Evolutionary conservation across 2,113 vertebrate species (phyloP), one percentile per base, ranked within the genome.

Genomic region (Zeus faber): DNA sequence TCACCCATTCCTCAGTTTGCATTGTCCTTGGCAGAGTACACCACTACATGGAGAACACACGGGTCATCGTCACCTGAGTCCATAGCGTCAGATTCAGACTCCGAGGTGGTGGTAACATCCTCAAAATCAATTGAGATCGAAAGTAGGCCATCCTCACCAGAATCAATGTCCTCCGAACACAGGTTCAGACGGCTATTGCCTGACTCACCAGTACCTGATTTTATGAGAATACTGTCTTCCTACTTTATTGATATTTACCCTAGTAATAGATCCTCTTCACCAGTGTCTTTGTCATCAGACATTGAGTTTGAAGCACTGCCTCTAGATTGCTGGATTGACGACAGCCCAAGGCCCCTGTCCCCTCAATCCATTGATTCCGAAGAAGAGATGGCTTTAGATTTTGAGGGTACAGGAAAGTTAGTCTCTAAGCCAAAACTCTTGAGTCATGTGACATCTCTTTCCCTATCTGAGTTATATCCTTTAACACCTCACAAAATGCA

Each of bases 141-240:
- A 29, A 33, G 49, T 11, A 77, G 80, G 58, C 67, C 80, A 48
- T 77, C 77, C 24, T 87, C 84, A 31, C 76, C 77, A 61, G 87
- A 86, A 48, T 87, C 85, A 2, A 18, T 73, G 31, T 73, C 63
- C 27, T 80, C 79, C 25, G 20, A 70, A 49, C 47, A 1, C 39
- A 58, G 70, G 41, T 72, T 69, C 49, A 57, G 16, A 21, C 39
- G 6, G 22, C 56, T 81, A 0, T 4, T 72, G n/a, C 72, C 80
- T 2, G 84, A 85, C 58, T 86, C 80, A 16, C 78, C 80, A 2
- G 62, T 79, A 2, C 81, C 77, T 25, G 65, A 68, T 21, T 79
- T 82, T 39, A 84, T 81, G 79, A 79, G 69, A 62, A 76, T 76
- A 45, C 40, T 80, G 40, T 79, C 77, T 1, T 79, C 80, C 4